Evolutionary conservation across 2,797 vertebrate species (phyloP).

Genomic region (Leptatherina wallacei): DNA sequence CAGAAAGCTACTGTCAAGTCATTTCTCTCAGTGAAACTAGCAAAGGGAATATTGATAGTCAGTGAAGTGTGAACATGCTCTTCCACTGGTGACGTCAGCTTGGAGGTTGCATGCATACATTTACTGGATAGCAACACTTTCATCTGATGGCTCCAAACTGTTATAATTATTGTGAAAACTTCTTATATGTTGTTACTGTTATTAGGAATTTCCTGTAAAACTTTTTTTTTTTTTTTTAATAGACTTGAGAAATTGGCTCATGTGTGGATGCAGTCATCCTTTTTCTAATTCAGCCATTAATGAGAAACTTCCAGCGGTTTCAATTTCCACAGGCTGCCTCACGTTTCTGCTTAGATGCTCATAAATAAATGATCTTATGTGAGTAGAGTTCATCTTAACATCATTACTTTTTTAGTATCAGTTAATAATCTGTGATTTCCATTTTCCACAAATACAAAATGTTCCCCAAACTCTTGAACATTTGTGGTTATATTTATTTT

Average conservation of each 20-base stretch:
- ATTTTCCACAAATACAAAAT: no score
- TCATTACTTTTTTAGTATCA: not conserved
- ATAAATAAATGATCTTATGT: not conserved
- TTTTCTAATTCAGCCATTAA: slow-evolving; percentile 4
- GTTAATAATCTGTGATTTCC: not conserved
- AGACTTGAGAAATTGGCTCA: not conserved
- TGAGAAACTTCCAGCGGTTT: slow-evolving; percentile 12
- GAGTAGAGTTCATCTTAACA: no score
- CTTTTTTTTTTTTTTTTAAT: not conserved
- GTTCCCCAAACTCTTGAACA: no score
- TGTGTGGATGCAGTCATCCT: not conserved
- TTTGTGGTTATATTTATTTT: no score
- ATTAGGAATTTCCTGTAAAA: no score
- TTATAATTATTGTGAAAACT: no score
- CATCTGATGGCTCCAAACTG: not conserved
- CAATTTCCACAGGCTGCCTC: not conserved
- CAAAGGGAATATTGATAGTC: slow-evolving; percentile 44
- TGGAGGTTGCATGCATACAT: slow-evolving; percentile 25
- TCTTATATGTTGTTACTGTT: not conserved
- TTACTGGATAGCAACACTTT: not conserved
- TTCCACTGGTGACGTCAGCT: slow-evolving; percentile 45
- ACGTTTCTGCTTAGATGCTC: slow-evolving; percentile 7
- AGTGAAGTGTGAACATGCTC: slow-evolving; percentile 57
- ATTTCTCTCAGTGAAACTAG: slow-evolving; percentile 43
- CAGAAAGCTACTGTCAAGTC: slow-evolving; percentile 8